Percentiles rank a stretch among this genome's conserved stretches.
phyloP scores from a whole-genome alignment of 1,140 invertebrate species.

The Apis laboriosa region DNA sequence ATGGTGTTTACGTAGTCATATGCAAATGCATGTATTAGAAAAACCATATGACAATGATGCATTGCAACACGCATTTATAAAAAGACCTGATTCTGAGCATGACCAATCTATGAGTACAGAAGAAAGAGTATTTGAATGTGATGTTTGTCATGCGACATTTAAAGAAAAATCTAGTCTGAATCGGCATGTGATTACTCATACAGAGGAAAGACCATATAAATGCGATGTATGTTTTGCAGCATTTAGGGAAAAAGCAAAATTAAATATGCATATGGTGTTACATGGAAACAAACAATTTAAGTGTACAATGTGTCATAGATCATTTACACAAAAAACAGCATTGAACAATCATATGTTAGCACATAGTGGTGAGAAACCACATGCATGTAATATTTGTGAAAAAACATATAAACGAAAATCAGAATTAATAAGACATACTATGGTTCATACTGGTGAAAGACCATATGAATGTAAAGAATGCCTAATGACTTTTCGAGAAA shows the following conservation, averaged over 20 bases:
- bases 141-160: constrained; percentile 82
- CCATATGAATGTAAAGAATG: constrained; percentile 82
- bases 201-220: constrained; percentile 79
- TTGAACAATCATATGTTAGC: constrained; percentile 77
- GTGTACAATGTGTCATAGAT: constrained; percentile 82
- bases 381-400: constrained; percentile 81
- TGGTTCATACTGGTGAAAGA: constrained; percentile 82
- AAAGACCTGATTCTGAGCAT: constrained; percentile 58
- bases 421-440: constrained; percentile 80
- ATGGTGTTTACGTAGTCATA: constrained; percentile 85
- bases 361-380: constrained; percentile 81
- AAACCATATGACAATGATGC: constrained; percentile 84
- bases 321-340: constrained; percentile 74
- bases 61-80: constrained; percentile 66
- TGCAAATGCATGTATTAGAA: constrained; percentile 86
- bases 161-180: constrained; percentile 80
- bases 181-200: constrained; percentile 78
- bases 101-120: constrained; percentile 68
- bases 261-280: constrained; percentile 86
- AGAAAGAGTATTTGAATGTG: constrained; percentile 77
- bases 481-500: constrained; percentile 81
- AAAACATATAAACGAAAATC: constrained; percentile 81
- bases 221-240: constrained; percentile 80
- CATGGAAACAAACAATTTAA: constrained; percentile 87
- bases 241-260: constrained; percentile 81